Evolutionary conservation across 2,888 invertebrate genomes (phyloP), one percentile per base, ranked within the genome.

Genomic region (Platycheirus rosarum): DNA sequence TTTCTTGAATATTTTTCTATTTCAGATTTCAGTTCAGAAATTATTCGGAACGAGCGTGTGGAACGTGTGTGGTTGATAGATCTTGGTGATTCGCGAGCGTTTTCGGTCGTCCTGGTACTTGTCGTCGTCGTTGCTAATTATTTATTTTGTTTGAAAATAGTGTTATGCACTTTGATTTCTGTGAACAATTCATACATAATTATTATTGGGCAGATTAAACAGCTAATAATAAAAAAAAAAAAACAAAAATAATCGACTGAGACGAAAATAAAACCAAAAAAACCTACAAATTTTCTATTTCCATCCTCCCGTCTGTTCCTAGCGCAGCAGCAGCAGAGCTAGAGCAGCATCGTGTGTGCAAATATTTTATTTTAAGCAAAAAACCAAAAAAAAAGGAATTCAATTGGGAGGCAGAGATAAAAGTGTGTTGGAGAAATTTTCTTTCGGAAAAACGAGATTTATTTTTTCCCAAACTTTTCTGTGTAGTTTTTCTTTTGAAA

Each of bases 381-480:
- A 80, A 80, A 80, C 18, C 44, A 49, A 60, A 11, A 55, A 23
- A 69, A 73, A 53, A 55, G 66, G 71, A 55, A 32, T 49, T 76
- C 68, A 42, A 68, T 76, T 71, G 80, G 71, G 66, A 71, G 55
- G 37, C 55, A 55, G 49, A 44, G 60, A 71, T 76, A 76, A 82
- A 82, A 82, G 82, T 82, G 76, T 82, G 82, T 77, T 82, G 82
- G 82, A 82, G 76, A 82, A 82, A 82, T 82, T 82, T 82, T 82
- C 71, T 48, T 76, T 55, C 76, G 76, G 62, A 51, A 63, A 62
- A 82, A 76, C 76, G 76, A 71, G 71, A 75, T 63, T 49, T 18
- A 16, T 35, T 16, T 18, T 55, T 37, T 11, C 16, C 7, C 53
- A 16, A 18, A n/a, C n/a, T n/a, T n/a, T n/a, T n/a, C n/a, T n/a